phyloP scores from a whole-genome alignment of 1,140 invertebrate genomes.

The Potamilus streckersoni region DNA sequence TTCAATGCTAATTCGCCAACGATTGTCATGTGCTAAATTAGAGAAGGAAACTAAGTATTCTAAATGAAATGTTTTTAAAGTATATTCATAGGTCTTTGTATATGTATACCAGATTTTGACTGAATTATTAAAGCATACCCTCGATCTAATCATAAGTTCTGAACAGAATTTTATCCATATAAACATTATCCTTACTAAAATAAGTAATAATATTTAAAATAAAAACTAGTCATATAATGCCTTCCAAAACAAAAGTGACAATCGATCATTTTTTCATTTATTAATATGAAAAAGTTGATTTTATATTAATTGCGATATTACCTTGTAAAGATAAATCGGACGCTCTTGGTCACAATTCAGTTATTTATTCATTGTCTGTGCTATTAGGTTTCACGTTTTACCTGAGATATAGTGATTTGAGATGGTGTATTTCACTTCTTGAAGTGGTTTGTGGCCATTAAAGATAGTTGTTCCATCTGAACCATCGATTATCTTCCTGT shows the following conservation, averaged over 20 bases:
- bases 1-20: neutral
- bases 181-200: no score
- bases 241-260: no score
- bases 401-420: constrained; percentile 48
- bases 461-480: constrained; percentile 40
- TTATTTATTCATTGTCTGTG: no score
- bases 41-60: neutral
- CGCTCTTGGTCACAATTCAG: neutral
- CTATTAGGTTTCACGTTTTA: constrained; percentile 12
- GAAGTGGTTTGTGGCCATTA: constrained; percentile 44
- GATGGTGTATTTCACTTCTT: constrained; percentile 37
- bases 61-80: neutral
- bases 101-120: no score
- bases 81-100: no score
- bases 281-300: no score
- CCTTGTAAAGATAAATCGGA: neutral
- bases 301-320: neutral
- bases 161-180: no score
- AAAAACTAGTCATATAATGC: no score
- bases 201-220: no score
- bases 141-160: no score
- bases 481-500: constrained; percentile 47
- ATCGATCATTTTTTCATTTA: no score
- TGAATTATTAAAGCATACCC: no score
- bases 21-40: neutral